Conservation (phyloP, 2,113 vertebrate species). For the Synodontis membranacea region DNA sequence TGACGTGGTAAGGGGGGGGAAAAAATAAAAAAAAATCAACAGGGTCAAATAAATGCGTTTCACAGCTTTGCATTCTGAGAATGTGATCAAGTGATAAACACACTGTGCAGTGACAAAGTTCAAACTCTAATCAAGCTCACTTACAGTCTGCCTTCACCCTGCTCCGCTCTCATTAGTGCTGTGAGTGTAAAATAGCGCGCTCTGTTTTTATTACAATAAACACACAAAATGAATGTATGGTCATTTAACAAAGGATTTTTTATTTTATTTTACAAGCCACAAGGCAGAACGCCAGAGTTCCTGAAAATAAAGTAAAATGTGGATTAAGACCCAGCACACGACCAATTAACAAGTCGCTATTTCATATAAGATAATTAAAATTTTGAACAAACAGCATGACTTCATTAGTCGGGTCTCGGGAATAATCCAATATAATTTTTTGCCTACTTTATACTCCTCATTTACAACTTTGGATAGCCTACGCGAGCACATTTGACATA, state of each 20-base stretch:
- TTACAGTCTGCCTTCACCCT: background rate
- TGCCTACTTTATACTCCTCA: background rate
- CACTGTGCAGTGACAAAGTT: background rate
- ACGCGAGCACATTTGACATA: background rate
- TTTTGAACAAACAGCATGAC: background rate
- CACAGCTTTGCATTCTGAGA: conserved; percentile 3
- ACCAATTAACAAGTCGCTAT: background rate
- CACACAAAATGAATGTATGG: background rate
- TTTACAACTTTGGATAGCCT: background rate
- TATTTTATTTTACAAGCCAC: background rate
- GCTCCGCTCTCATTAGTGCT: background rate
- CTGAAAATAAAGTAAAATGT: background rate
- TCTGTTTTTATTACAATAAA: conserved; percentile 21
- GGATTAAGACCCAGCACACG: background rate
- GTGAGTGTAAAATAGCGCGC: background rate
- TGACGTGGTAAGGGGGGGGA: background rate
- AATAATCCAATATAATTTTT: background rate
- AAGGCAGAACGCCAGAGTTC: background rate
- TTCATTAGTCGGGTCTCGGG: background rate
- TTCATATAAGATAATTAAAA: background rate
- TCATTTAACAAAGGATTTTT: background rate
- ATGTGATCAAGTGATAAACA: conserved; percentile 12
- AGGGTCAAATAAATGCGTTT: conserved; percentile 24
- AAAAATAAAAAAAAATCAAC: background rate
- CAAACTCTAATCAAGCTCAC: conserved; percentile 1